These are phyloP conservation scores for Unio pictorum DNA, from an alignment of 2,888 invertebrate species.

Conservation along the genomic window DNA sequence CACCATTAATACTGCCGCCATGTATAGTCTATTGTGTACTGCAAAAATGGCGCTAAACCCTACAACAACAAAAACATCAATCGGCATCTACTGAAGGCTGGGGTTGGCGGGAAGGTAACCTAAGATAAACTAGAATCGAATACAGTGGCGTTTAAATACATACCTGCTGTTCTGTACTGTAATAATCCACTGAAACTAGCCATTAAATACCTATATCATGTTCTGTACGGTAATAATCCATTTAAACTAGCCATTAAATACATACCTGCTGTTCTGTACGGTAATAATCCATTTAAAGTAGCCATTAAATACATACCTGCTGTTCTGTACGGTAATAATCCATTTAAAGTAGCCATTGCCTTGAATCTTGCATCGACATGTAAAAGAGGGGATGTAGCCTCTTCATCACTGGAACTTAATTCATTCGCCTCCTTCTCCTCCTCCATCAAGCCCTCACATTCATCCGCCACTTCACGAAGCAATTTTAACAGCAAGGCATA, in stretches of 20 bases:
- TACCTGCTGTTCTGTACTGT: conserved; percentile 25
- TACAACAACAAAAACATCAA: too few relatives aligned
- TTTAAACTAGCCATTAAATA: conserved; percentile 30
- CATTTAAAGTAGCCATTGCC: conserved; percentile 35
- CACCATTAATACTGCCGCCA: too few relatives aligned
- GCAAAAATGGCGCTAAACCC: too few relatives aligned
- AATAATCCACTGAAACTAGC: conserved; percentile 36
- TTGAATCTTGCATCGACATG: conserved; percentile 34
- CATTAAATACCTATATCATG: conserved; percentile 23
- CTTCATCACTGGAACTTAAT: conserved; percentile 37
- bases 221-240: conserved; percentile 26
- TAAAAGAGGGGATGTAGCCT: conserved; percentile 39
- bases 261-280: conserved; percentile 27
- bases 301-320: conserved; percentile 30
- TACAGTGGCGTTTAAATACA: conserved; percentile 4
- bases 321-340: conserved; percentile 24
- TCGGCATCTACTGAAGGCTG: too few relatives aligned
- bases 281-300: conserved; percentile 33
- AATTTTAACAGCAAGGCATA: conserved; percentile 46
- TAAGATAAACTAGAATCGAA: too few relatives aligned
- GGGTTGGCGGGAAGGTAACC: too few relatives aligned
- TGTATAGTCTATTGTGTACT: too few relatives aligned
- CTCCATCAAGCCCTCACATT: conserved; percentile 25
- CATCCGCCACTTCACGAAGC: conserved; percentile 38
- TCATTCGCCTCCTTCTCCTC: conserved; percentile 32